Base-by-base conservation (phyloP, 2,113 vertebrate species). In the Clarias macrocephalus region DNA sequence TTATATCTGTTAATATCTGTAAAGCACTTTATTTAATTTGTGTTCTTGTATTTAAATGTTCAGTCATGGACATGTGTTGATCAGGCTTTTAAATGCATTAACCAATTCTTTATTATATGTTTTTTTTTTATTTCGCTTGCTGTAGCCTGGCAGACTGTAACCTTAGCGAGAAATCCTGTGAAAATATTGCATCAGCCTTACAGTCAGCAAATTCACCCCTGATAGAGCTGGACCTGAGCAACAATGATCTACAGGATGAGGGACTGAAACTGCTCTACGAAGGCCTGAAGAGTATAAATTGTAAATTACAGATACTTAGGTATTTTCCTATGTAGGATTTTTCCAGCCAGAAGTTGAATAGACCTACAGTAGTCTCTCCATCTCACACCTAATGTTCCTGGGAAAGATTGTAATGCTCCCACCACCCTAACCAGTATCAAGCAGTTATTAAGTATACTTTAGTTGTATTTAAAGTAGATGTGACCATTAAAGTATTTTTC, bases 221-320 rank as follows among this genome's bases (percentile, higher is more conserved):
- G 84, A 85, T 42, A 65, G 84, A 79, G 28, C 25, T 85, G 25
- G 84, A 85, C 84, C 59, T 85, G 84, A 79, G 84, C 60, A 79
- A 85, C 60, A 85, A 79, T 28, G 48, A 79, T 8, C 37, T 85
- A 48, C 59, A 30, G 42, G 59, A 79, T 79, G 28, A 60, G 33
- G 83, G 83, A 42, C 62, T 85, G n/a, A 85, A 79, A 23, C 37
- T 23, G n/a, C 59, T 85, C 5, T 66, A 13, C 25, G 33, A 79
- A 79, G 73, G 84, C 5, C 75, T 85, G 59, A 77, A 77, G 37
- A 54, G 37, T 85, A 30, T 2, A 63, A 16, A 54, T 5, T 85
- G 84, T 77, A 77, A 79, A 66, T 19, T 85, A 18, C 73, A 79
- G 73, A 79, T 65, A 28, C n/a, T 85, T 54, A 56, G 75, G 84